A percentile compares a stretch with the other conserved stretches of the same genome.
Evolutionary conservation across 2,113 vertebrate genomes (phyloP).

Genomic region (Callithrix jacchus): DNA sequence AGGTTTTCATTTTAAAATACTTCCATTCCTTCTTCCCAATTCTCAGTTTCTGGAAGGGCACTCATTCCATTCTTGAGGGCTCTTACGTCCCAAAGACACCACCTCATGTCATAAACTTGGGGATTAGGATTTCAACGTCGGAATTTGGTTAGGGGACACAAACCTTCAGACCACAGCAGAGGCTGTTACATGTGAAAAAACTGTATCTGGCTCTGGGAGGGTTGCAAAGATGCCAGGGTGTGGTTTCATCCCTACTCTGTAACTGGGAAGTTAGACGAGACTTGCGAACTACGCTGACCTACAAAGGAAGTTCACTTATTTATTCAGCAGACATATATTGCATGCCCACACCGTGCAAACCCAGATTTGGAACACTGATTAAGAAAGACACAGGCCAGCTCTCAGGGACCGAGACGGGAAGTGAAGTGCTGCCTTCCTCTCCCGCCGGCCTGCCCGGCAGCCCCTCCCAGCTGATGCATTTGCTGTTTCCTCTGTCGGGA

Average conservation of each 20-base stretch:
- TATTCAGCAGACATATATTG: background rate
- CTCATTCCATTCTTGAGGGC: background rate
- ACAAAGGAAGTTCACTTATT: background rate
- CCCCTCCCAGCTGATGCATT: background rate
- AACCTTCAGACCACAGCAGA: background rate
- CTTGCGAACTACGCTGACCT: background rate
- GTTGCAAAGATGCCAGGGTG: background rate
- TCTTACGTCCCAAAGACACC: background rate
- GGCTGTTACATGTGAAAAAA: background rate
- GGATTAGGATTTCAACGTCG: background rate
- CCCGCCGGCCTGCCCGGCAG: background rate
- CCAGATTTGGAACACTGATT: fast-evolving
- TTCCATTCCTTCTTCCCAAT: slow-evolving; percentile 49
- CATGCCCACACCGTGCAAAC: fast-evolving
- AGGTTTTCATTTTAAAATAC: slow-evolving; percentile 65
- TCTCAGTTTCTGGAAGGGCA: slow-evolving; percentile 42
- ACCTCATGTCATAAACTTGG: background rate
- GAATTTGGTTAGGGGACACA: background rate
- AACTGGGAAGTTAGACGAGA: background rate
- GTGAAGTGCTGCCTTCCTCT: background rate
- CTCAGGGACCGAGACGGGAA: background rate
- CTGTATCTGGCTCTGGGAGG: background rate
- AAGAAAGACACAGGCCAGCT: too few species aligned
- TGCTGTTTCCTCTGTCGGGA: background rate
- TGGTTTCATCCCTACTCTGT: background rate